Conservation (phyloP, 2,113 vertebrate genomes). For the Enhydra lutris region DNA sequence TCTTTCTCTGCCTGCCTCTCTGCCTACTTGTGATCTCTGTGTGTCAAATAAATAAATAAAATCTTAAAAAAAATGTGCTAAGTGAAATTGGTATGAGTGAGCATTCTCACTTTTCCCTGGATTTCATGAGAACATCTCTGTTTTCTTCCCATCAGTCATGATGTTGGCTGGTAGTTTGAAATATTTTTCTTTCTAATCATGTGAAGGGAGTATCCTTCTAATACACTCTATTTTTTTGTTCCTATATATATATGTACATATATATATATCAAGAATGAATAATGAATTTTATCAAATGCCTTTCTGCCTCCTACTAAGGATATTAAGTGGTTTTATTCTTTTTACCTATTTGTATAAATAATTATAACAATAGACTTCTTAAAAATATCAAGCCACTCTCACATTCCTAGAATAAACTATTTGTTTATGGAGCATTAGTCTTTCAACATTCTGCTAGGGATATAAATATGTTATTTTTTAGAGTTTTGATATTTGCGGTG, state of each 20-base stretch:
- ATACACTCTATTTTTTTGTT: background rate
- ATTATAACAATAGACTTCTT: background rate
- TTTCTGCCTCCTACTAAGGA: background rate
- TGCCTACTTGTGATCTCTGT: too few species aligned
- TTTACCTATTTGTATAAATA: background rate
- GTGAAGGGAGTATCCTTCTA: background rate
- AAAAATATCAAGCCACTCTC: background rate
- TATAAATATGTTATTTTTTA: background rate
- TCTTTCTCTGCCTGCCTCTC: too few species aligned
- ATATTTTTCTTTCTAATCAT: background rate
- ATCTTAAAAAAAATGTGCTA: background rate
- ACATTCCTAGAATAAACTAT: background rate
- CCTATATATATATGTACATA: background rate
- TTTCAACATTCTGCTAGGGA: background rate
- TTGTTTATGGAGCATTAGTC: background rate
- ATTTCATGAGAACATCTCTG: background rate
- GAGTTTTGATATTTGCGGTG: background rate
- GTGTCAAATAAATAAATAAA: too few species aligned
- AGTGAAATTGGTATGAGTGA: background rate
- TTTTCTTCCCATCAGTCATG: background rate
- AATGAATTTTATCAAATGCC: conserved; percentile 14
- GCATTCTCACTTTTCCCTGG: background rate
- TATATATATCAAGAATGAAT: background rate
- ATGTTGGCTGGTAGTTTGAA: background rate
- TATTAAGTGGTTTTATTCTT: background rate